Evolutionary conservation across 2,113 vertebrate species (phyloP), one percentile per base, ranked within the genome.

Genomic region (Lagopus leucura): DNA sequence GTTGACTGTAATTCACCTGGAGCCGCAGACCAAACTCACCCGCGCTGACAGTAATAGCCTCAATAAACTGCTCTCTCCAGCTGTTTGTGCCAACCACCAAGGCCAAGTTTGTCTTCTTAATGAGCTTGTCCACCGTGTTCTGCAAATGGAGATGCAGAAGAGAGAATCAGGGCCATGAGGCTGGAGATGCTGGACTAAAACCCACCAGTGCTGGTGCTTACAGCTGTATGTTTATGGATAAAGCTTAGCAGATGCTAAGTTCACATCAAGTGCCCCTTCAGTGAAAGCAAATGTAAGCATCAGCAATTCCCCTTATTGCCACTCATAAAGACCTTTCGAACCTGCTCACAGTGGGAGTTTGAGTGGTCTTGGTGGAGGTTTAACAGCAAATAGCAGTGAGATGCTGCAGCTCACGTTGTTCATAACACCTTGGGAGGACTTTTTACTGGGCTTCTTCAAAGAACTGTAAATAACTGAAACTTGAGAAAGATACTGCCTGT

Each of bases 91-190:
- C 99, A 27, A 99, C 98, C 96, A 99, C 97, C 47, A 99, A 98
- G 60, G 99, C 99, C 95, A 99, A 97, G 97, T 99, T 99, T 4
- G 99, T 99, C 97, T 99, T 99, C 98, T 99, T 99, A 78, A 99
- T 99, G 86, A 99, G 99, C 97, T 99, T 99, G 95, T 99, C 99
- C 94, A 99, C 99, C 0, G 99, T 99, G 91, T 97, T 99, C 99
- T 99, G 97, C 69, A 94, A 86, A 97, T 64, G 87, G 34, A 91
- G 84, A 92, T 8, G 71, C 58, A 86, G 73, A 89, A 71, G 58
- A 85, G 24, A 92, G 63, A 54, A 50, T 92, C 64, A 93, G 77
- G 57, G 54, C 57, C 61, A 18, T 42, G 3, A 7, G 72, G 63
- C 50, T 69, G 66, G 6, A 76, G 43, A 20, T 3, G 34, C 16